Conservation (phyloP, 2,797 vertebrate genomes). For the Phrynocephalus forsythii region DNA sequence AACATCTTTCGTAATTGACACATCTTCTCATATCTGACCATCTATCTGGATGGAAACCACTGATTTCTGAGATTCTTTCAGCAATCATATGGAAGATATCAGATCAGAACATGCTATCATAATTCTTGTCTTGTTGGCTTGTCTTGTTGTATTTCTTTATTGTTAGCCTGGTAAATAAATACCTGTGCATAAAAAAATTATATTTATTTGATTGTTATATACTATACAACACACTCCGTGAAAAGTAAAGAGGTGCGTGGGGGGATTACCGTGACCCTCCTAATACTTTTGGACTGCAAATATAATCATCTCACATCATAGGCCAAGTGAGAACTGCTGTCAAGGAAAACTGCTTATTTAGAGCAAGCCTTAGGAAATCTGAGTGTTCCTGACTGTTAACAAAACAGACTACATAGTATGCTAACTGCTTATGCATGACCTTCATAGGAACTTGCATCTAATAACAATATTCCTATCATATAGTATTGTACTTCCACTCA, state of each 20-base stretch:
- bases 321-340: not conserved
- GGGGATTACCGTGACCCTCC: not conserved
- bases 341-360: not conserved
- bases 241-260: too few relatives aligned
- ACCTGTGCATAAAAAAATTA: not conserved
- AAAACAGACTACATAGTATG: not conserved
- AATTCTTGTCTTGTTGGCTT: not conserved
- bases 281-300: not conserved
- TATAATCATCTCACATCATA: not conserved
- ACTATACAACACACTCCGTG: not conserved
- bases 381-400: not conserved
- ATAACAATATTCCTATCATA: not conserved
- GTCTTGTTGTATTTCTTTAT: too few relatives aligned
- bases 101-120: too few relatives aligned
- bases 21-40: too few relatives aligned
- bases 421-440: not conserved
- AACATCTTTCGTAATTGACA: too few relatives aligned
- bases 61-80: too few relatives aligned
- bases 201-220: not conserved
- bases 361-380: not conserved
- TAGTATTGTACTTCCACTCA: not conserved
- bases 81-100: too few relatives aligned
- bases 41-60: too few relatives aligned
- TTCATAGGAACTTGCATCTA: constrained; percentile 6
- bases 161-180: not conserved